Percentiles rank a stretch among this genome's conserved stretches.
Conservation (phyloP, 1,140 invertebrate species). For the Reticulitermes speratus region DNA sequence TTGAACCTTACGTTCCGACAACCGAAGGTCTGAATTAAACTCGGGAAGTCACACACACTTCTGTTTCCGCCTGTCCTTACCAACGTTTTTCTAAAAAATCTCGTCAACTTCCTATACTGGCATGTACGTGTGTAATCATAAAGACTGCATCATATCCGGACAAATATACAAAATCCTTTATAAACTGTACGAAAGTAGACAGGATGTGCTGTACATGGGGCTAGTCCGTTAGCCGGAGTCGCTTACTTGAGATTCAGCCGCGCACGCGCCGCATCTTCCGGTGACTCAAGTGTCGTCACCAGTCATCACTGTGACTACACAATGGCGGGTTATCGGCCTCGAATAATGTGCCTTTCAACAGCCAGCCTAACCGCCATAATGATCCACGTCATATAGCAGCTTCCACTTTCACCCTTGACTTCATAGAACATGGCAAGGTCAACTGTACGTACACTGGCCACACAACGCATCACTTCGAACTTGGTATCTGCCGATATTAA, state of each 20-base stretch:
- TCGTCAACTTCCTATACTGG: neutral
- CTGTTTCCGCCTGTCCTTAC: neutral
- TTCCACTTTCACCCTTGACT: neutral
- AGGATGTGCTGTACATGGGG: neutral
- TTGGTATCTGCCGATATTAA: too few species aligned
- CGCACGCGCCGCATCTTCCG: neutral
- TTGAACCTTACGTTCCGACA: neutral
- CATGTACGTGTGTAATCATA: neutral
- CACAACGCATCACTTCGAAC: neutral
- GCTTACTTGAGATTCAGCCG: neutral
- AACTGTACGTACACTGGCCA: neutral
- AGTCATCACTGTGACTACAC: neutral
- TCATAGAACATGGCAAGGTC: neutral
- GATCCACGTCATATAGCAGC: neutral
- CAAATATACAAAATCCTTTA: neutral
- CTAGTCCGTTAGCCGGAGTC: neutral
- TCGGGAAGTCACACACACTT: neutral
- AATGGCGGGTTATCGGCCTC: slow-evolving; percentile 12
- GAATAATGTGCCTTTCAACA: neutral
- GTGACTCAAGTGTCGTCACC: neutral
- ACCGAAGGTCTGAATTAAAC: neutral
- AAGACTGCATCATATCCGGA: neutral
- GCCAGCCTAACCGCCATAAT: neutral
- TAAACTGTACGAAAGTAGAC: neutral
- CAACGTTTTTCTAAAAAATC: neutral